Evolutionary conservation across 2,888 invertebrate species (phyloP), one percentile per base, ranked within the genome.

Genomic region (Lathronympha strigana): DNA sequence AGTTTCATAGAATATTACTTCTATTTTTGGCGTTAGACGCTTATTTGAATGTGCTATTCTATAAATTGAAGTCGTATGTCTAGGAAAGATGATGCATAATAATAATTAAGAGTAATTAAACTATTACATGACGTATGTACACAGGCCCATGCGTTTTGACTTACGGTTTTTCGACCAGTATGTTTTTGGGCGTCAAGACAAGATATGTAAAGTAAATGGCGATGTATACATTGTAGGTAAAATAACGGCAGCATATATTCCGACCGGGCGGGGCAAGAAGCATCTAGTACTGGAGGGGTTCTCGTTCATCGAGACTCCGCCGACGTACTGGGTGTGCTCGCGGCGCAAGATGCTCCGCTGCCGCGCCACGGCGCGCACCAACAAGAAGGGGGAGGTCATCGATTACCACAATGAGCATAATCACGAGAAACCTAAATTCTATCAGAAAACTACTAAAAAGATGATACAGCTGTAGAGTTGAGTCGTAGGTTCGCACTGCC

Each of bases 401-500:
- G 67, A 69, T 6, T 77, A 75, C 61, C 67, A 73, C n/a, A 81
- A 81, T 58, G 67, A 68, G 4, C 90, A 90, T 69, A 86, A 81
- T 63, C 88, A 90, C 67, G 80, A 80, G 0, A 86, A 83, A 69
- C 86, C 87, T 0, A 79, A 77, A 21, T 85, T 86, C 68, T 84
- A 82, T 67, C 74, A 82, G 64, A 84, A 83, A 73, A 83, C 81
- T 1, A 82, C 81, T 0, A 81, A 83, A 50, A 83, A 82, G 68
- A 82, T 79, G 73, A 73, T 86, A 33, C 72, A 77, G 21, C 69
- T 86, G 17, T 81, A 69, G 71, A 47, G 49, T 15, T 23, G 21
- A 19, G 61, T 31, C 38, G 63, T 54, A 50, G 9, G 13, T 17
- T 28, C 21, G 45, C 11, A 43, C 9, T 3, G 19, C 38, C 15